Base-by-base conservation (phyloP, 1,140 invertebrate genomes). In the Drosophila subobscura region DNA sequence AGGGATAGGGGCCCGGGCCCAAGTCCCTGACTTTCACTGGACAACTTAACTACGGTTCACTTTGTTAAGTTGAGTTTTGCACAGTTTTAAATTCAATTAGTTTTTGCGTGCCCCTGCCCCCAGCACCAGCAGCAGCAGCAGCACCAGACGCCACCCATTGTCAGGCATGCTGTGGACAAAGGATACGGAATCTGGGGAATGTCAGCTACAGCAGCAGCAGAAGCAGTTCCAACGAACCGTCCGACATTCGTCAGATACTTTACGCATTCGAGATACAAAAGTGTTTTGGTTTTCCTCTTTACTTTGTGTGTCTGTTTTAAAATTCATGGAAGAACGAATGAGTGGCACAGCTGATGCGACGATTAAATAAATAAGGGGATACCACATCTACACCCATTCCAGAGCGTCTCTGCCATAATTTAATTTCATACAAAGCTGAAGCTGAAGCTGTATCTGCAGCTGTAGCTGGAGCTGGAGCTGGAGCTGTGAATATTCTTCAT, bases 61-160 rank as follows among this genome's bases (percentile, higher is more conserved):
- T 86, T 88, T 88, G 83, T 86, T 81, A 88, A 85, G 83, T 74
- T 74, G 77, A 86, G 78, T 88, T 86, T 61, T 42, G 77, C 83
- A 85, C 73, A 86, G 81, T 86, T 86, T 86, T 80, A 88, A 86
- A 86, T 86, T 86, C 83, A 86, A 86, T 86, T 86, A 86, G 81
- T 86, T 86, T 68, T 86, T 79, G 79, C 77, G 78, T 68, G 83
- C 58, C 68, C 57, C 59, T 66, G 66, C 73, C 59, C 61, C 67
- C 16, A 20, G 16, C 16, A 20, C 0, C 16, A 20, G 1, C 16
- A 20, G 0, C 16, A 20, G 16, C 16, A 20, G 16, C 16, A 20
- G 1, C 16, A 20, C 16, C 16, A 20, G 16, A 20, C 16, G 16
- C 16, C 16, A 56, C 57, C 49, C 72, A 76, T 76, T 72, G 76